These are phyloP conservation scores for Nothoprocta perdicaria DNA, from an alignment of 2,113 vertebrate genomes.

Conservation along the genomic window DNA sequence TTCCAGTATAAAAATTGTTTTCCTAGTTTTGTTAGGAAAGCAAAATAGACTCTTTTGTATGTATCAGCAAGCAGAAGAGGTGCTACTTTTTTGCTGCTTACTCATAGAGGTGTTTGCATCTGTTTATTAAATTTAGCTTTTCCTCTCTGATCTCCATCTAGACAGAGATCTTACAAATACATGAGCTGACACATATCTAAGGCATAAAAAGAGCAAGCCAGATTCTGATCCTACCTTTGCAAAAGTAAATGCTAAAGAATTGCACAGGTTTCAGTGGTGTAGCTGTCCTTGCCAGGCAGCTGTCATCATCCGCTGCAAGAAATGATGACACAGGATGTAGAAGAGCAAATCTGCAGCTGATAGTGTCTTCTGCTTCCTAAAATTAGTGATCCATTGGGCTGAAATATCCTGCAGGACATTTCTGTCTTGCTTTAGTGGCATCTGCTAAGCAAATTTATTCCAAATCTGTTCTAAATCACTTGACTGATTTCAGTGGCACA, in stretches of 20 bases:
- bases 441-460: neutral
- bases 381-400: neutral
- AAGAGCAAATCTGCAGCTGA: neutral
- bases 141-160: neutral
- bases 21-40: neutral
- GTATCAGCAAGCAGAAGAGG: neutral
- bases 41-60: neutral
- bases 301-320: neutral
- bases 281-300: rapidly evolving
- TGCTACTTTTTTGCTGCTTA: neutral
- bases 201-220: neutral
- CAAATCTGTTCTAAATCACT: neutral
- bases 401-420: neutral
- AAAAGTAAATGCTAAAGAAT: neutral
- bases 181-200: neutral
- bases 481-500: neutral
- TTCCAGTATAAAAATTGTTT: slow-evolving; percentile 13
- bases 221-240: neutral
- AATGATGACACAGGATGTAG: neutral
- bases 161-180: neutral
- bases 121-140: neutral
- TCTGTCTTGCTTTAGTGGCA: neutral
- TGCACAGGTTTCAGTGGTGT: neutral
- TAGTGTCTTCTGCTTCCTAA: neutral
- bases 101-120: neutral